A percentile compares a stretch with the other conserved stretches of the same genome.
Evolutionary conservation across 2,888 invertebrate genomes (phyloP).

Genomic region (Sarcophaga subvicina): DNA sequence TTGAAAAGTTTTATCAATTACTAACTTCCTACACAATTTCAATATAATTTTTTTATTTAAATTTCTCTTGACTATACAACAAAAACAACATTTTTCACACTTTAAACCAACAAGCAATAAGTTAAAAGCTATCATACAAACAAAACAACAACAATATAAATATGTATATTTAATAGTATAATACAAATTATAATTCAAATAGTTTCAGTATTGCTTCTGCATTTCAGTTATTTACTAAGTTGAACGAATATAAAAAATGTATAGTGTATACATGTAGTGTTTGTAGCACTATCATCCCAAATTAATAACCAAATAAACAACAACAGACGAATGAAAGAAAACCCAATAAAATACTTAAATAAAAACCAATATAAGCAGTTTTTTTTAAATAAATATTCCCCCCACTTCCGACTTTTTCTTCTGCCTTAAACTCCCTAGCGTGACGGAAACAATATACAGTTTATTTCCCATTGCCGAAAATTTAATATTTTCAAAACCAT

Average conservation of each 20-base stretch:
- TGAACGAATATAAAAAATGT: slow-evolving; percentile 24
- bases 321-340: slow-evolving; percentile 19
- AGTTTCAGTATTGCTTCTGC: background rate
- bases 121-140: background rate
- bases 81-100: slow-evolving; percentile 29
- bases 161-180: background rate
- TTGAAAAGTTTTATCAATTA: slow-evolving; percentile 10
- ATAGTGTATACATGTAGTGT: background rate
- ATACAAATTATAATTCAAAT: slow-evolving; percentile 19
- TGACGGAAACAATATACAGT: slow-evolving; percentile 60
- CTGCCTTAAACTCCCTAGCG: background rate
- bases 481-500: background rate
- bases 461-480: slow-evolving; percentile 52
- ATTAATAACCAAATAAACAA: slow-evolving; percentile 22
- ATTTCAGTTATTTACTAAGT: slow-evolving; percentile 12
- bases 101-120: background rate
- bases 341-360: slow-evolving; percentile 10
- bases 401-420: background rate
- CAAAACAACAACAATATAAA: background rate
- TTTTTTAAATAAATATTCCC: slow-evolving; percentile 27
- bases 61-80: slow-evolving; percentile 3
- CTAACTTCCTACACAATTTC: slow-evolving; percentile 34
- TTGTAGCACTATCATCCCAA: slow-evolving; percentile 11
- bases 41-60: slow-evolving; percentile 8
- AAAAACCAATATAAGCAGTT: slow-evolving; percentile 10